A percentile compares a stretch with the other conserved stretches of the same genome.
Evolutionary conservation across 2,888 invertebrate species (phyloP).

Genomic region (Mechanitis mazaeus): DNA sequence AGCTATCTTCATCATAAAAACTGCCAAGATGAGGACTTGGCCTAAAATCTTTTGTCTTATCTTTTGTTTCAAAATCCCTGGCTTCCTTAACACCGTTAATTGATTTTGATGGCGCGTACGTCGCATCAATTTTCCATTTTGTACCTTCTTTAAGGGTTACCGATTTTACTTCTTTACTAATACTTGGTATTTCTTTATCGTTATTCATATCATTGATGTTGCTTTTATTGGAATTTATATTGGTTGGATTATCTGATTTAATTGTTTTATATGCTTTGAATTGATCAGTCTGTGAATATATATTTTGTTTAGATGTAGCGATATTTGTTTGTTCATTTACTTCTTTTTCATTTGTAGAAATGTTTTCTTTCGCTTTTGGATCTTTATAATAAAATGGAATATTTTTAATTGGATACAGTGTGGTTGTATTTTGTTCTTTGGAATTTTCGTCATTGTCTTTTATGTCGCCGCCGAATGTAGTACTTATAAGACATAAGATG

Average conservation of each 20-base stretch:
- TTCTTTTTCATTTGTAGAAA: background rate
- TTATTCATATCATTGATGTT: conserved; percentile 12
- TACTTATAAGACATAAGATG: conserved; percentile 16
- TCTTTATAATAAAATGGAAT: conserved; percentile 19
- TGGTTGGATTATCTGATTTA: background rate
- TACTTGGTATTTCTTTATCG: conserved; percentile 14
- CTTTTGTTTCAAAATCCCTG: conserved; percentile 17
- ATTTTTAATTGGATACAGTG: conserved; percentile 48
- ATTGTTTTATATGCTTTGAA: background rate
- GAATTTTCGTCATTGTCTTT: conserved; percentile 37
- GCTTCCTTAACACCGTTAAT: background rate
- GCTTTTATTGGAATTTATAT: background rate
- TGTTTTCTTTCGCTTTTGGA: conserved; percentile 21
- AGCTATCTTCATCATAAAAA: conserved; percentile 61
- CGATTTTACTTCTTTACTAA: background rate
- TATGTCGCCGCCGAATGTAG: conserved; percentile 27
- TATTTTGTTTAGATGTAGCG: conserved; percentile 1
- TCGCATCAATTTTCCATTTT: conserved; percentile 14
- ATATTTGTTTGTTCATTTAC: conserved; percentile 5
- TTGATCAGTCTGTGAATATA: background rate
- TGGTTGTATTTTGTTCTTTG: conserved; percentile 46
- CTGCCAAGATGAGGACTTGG: conserved; percentile 73
- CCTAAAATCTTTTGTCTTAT: conserved; percentile 54
- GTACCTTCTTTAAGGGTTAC: conserved; percentile 9
- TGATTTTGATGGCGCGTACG: conserved; percentile 15